Percentiles rank a stretch among this genome's conserved stretches.
Conservation (phyloP, 2,113 vertebrate genomes). For the Antechinus flavipes region DNA sequence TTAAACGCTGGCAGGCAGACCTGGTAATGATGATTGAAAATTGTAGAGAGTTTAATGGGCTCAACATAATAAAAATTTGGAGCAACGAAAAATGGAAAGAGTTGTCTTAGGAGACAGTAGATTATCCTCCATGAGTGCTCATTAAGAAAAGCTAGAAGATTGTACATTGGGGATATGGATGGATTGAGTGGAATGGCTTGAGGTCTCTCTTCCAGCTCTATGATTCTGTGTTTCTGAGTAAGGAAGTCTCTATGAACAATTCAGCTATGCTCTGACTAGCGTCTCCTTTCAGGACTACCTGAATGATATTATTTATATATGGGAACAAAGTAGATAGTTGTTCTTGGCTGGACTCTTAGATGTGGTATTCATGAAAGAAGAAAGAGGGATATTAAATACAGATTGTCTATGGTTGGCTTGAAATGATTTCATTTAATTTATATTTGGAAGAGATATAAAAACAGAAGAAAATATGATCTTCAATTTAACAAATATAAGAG, state of each 20-base stretch:
- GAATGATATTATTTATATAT: neutral
- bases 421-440: neutral
- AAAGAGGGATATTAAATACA: neutral
- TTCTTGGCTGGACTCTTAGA: neutral
- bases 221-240: neutral
- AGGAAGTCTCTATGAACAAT: neutral
- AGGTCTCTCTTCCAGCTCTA: neutral
- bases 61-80: neutral
- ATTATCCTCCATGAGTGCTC: neutral
- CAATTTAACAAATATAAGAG: neutral
- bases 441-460: neutral
- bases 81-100: neutral
- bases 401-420: neutral
- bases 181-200: neutral
- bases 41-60: neutral
- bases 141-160: neutral
- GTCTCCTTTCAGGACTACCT: neutral
- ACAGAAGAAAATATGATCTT: neutral
- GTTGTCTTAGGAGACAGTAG: neutral
- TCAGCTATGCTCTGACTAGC: neutral
- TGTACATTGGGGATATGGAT: neutral
- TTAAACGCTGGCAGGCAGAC: neutral
- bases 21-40: neutral
- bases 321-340: neutral
- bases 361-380: neutral